These are phyloP conservation scores for Simalia tracyae DNA, from an alignment of 2,797 vertebrate species.

Conservation along the genomic window DNA sequence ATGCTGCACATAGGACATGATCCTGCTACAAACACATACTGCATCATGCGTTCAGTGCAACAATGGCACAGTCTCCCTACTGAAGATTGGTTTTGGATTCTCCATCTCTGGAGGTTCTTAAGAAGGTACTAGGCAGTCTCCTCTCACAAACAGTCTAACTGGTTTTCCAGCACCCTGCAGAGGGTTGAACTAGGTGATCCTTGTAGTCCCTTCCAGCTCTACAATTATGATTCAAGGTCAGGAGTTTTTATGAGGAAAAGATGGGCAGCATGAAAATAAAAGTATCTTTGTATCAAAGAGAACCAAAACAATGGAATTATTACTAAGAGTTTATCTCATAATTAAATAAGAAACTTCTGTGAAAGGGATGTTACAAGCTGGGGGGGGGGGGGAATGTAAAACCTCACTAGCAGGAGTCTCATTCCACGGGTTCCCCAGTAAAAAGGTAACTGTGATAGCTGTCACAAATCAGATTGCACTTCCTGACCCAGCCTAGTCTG, in stretches of 20 bases:
- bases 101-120: too few relatives aligned
- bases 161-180: neutral
- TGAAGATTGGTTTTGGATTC: too few relatives aligned
- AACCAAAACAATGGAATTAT: neutral
- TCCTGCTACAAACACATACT: too few relatives aligned
- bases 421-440: neutral
- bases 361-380: neutral
- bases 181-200: neutral
- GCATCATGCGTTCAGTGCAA: too few relatives aligned
- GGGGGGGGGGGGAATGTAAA: neutral
- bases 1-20: too few relatives aligned
- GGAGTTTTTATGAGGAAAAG: neutral
- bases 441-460: neutral
- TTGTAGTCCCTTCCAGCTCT: neutral
- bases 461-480: neutral
- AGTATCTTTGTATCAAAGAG: neutral
- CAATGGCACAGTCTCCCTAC: too few relatives aligned
- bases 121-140: too few relatives aligned
- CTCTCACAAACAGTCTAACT: neutral
- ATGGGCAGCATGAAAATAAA: neutral
- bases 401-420: neutral
- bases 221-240: neutral
- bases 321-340: neutral
- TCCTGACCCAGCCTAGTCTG: neutral
- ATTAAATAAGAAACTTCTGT: neutral